Evolutionary conservation across 2,888 invertebrate genomes (phyloP).

Genomic region (Falcaria lacertinaria): DNA sequence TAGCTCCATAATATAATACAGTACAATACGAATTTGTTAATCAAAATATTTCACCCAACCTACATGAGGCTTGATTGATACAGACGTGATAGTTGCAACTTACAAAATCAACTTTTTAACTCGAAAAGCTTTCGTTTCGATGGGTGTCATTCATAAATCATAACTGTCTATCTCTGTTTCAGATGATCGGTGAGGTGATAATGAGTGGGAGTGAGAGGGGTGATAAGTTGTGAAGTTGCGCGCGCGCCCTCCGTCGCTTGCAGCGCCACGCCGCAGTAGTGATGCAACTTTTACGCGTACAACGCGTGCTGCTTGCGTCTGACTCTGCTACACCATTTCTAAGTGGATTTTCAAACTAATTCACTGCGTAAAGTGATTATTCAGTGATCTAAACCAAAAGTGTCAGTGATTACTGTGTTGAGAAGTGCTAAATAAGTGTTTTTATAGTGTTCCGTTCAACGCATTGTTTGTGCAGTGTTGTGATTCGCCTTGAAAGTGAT

Average conservation of each 20-base stretch:
- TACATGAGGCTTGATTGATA: too few species aligned
- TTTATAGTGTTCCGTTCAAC: not conserved
- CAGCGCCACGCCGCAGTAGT: constrained; percentile 29
- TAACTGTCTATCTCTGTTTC: constrained; percentile 30
- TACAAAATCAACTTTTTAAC: constrained; percentile 39
- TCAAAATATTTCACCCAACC: too few species aligned
- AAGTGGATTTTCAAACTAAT: not conserved
- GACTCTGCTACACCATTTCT: not conserved
- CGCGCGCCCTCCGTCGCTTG: constrained; percentile 18
- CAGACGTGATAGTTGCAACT: constrained; percentile 19
- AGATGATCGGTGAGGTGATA: constrained; percentile 10
- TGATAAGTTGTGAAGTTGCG: constrained; percentile 13
- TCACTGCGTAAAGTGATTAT: not conserved
- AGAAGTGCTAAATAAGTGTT: not conserved
- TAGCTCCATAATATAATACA: too few species aligned
- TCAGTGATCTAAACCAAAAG: not conserved
- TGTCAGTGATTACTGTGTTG: not conserved
- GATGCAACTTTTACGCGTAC: not conserved
- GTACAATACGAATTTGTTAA: too few species aligned
- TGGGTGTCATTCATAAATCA: constrained; percentile 39
- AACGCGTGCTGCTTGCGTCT: not conserved
- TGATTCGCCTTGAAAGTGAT: not conserved
- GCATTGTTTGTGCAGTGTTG: not conserved
- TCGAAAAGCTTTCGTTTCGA: constrained; percentile 38
- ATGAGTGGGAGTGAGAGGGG: constrained; percentile 12